A percentile compares a stretch with the other conserved stretches of the same genome.
These are phyloP conservation scores for Heteromormyrus szaboi DNA, from an alignment of 2,797 vertebrate species.

Conservation along the genomic window DNA sequence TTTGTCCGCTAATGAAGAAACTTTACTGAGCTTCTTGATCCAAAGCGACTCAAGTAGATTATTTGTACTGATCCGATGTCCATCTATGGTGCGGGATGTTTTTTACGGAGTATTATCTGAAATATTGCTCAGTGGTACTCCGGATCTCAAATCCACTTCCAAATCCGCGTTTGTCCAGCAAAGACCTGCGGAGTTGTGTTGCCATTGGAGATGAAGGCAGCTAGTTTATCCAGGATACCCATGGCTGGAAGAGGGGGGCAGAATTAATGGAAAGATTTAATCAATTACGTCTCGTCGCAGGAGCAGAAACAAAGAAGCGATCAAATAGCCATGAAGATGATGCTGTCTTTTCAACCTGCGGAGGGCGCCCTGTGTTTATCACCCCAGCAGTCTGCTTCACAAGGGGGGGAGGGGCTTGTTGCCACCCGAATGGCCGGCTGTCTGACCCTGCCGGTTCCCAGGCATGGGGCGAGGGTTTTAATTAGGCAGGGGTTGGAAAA, in stretches of 20 bases:
- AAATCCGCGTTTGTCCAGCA: neutral
- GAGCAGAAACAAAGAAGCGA: neutral
- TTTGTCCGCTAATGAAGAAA: conserved; percentile 7
- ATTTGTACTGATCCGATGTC: neutral
- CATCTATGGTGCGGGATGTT: neutral
- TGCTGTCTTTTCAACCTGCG: neutral
- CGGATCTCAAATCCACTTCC: neutral
- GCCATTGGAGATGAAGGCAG: neutral
- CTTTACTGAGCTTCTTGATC: neutral
- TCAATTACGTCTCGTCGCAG: neutral
- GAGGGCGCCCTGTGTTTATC: neutral
- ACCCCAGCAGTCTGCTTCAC: neutral
- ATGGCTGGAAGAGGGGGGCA: neutral
- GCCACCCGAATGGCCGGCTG: neutral
- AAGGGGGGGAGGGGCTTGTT: neutral
- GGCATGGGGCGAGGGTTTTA: conserved; percentile 51
- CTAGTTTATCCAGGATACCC: neutral
- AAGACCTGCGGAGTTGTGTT: neutral
- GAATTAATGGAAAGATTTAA: conserved; percentile 12
- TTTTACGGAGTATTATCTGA: neutral
- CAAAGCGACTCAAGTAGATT: neutral
- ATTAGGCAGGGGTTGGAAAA: conserved; percentile 52
- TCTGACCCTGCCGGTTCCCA: neutral
- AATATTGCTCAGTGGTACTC: neutral
- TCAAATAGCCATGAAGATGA: neutral